Evolutionary conservation across 53 echinoderm and acorn worm genomes (phyloP).

Genomic region (Echinometra lucunter): DNA sequence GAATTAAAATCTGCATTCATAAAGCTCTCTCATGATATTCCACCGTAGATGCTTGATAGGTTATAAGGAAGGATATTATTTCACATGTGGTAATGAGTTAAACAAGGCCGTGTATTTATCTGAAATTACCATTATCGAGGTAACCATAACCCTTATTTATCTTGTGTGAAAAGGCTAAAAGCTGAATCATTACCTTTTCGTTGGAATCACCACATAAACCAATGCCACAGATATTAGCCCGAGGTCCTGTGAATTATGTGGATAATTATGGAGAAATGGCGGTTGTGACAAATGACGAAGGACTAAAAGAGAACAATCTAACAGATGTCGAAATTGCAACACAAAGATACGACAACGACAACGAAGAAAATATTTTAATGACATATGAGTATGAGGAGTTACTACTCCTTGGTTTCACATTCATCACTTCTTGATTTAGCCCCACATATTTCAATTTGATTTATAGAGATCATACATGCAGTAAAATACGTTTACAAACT

Average conservation of each 20-base stretch:
- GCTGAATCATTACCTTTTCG: background rate
- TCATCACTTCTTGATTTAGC: too few species aligned
- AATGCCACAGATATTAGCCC: background rate
- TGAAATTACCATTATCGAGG: background rate
- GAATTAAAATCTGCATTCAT: background rate
- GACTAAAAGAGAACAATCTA: background rate
- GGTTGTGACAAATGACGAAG: background rate
- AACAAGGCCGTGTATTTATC: background rate
- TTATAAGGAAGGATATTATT: background rate
- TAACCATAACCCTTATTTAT: background rate
- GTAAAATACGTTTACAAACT: too few species aligned
- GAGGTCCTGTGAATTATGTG: background rate
- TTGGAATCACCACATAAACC: conserved; percentile 23
- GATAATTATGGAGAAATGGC: background rate
- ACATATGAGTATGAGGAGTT: too few species aligned
- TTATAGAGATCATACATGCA: too few species aligned
- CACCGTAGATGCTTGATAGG: background rate
- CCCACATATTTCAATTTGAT: too few species aligned
- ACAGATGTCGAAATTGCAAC: background rate
- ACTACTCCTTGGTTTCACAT: too few species aligned
- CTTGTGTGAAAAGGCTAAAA: background rate
- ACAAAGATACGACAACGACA: too few species aligned
- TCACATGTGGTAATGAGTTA: background rate
- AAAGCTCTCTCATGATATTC: background rate
- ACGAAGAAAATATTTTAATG: too few species aligned